phyloP scores from a whole-genome alignment of 1,140 invertebrate species.

The Philopotamus ludificatus region DNA sequence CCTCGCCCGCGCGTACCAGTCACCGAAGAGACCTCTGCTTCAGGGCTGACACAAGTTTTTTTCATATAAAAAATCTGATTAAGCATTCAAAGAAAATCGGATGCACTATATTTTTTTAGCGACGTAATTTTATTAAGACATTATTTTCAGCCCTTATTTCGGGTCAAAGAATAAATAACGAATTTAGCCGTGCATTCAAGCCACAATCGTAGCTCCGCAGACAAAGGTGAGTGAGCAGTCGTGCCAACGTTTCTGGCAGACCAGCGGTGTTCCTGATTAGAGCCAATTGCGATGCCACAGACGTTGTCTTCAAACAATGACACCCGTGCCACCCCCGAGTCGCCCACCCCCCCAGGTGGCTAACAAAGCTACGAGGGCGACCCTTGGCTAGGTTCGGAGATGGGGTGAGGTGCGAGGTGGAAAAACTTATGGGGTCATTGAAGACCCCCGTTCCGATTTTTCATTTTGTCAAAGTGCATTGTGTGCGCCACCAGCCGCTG shows the following conservation, averaged over 20 bases:
- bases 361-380: constrained; percentile 1
- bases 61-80: no score
- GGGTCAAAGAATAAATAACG: background rate
- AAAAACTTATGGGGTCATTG: constrained; percentile 21
- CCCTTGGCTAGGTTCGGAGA: background rate
- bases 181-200: background rate
- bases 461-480: constrained; percentile 31
- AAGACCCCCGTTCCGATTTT: constrained; percentile 35
- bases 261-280: constrained; percentile 37
- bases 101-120: no score
- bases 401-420: background rate
- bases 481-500: constrained; percentile 11
- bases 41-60: constrained; percentile 9
- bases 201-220: constrained; percentile 14
- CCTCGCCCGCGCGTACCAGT: constrained; percentile 30
- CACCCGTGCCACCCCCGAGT: constrained; percentile 20
- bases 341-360: constrained; percentile 15
- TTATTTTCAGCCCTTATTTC: background rate
- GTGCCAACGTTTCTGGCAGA: background rate
- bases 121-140: no score
- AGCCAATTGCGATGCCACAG: constrained; percentile 41
- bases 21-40: constrained; percentile 15
- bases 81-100: no score
- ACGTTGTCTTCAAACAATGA: constrained; percentile 40
- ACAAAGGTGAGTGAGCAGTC: constrained; percentile 16